These are phyloP conservation scores for Platypus cylindrus DNA, from an alignment of 2,888 invertebrate species.

Conservation along the genomic window DNA sequence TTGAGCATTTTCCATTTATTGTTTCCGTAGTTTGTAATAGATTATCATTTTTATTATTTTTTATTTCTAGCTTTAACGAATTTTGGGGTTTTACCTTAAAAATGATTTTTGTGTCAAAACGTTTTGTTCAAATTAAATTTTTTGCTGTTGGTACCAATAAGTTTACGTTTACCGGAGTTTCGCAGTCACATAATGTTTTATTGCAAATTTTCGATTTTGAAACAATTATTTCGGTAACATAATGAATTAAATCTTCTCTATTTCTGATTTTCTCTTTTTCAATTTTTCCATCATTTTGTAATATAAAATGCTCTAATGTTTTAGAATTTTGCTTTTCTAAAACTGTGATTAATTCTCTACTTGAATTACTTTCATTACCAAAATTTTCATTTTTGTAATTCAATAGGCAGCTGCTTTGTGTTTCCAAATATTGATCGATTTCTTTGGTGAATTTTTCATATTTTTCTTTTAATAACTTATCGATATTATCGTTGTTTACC, in stretches of 20 bases:
- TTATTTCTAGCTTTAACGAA: too few species aligned
- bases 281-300: conserved; percentile 2
- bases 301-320: conserved; percentile 8
- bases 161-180: too few species aligned
- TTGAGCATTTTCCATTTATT: too few species aligned
- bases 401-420: conserved; percentile 8
- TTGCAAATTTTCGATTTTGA: conserved; percentile 10
- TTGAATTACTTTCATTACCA: conserved; percentile 2
- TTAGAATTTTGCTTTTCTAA: conserved; percentile 11
- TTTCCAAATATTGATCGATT: conserved; percentile 10
- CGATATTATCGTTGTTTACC: too few species aligned
- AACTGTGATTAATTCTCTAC: conserved; percentile 8
- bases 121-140: too few species aligned
- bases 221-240: conserved; percentile 13
- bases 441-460: conserved; percentile 9
- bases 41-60: too few species aligned
- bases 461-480: conserved; percentile 11
- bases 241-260: conserved; percentile 9
- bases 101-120: too few species aligned
- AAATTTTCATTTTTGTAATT: conserved; percentile 12
- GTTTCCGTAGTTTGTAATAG: too few species aligned
- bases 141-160: too few species aligned
- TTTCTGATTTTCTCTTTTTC: conserved; percentile 1
- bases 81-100: too few species aligned
- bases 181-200: conserved; percentile 11